Conservation (phyloP, 2,888 invertebrate species). For the Proisotoma minuta region DNA sequence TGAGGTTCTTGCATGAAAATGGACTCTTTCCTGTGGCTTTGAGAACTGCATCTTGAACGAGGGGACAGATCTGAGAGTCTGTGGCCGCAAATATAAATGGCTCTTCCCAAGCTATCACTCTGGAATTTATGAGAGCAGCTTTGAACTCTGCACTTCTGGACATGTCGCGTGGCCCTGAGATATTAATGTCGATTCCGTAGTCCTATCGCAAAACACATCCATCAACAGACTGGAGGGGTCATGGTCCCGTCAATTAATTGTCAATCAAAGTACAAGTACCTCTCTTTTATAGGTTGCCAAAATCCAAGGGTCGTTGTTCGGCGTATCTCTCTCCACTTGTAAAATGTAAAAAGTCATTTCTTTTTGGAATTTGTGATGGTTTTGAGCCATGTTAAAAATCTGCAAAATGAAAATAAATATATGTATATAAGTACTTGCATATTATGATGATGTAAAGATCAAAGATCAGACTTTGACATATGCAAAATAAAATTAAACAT, state of each 20-base stretch:
- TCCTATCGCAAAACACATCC: conserved; percentile 13
- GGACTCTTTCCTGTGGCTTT: conserved; percentile 4
- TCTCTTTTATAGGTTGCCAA: conserved; percentile 9
- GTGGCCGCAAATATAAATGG: conserved; percentile 22
- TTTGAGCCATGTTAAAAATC: conserved; percentile 12
- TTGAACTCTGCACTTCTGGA: conserved; percentile 13
- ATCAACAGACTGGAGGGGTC: not conserved
- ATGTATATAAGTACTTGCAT: not conserved
- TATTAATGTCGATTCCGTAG: conserved; percentile 27
- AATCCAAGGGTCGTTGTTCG: not conserved
- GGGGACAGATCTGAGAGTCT: conserved; percentile 6
- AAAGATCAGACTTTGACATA: not conserved
- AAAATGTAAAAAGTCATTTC: conserved; percentile 10
- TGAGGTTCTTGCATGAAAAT: not conserved
- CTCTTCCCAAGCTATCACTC: conserved; percentile 22
- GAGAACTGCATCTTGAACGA: conserved; percentile 13
- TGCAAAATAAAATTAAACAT: not conserved
- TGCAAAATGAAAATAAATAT: not conserved
- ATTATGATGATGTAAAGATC: not conserved
- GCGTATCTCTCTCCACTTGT: not conserved
- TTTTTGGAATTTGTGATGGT: not conserved
- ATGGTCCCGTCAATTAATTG: not conserved
- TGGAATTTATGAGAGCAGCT: conserved; percentile 16
- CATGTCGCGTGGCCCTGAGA: conserved; percentile 19
- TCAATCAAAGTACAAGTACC: not conserved